Base-by-base conservation (phyloP, 2,797 vertebrate genomes). In the Hozukius guyotensis region DNA sequence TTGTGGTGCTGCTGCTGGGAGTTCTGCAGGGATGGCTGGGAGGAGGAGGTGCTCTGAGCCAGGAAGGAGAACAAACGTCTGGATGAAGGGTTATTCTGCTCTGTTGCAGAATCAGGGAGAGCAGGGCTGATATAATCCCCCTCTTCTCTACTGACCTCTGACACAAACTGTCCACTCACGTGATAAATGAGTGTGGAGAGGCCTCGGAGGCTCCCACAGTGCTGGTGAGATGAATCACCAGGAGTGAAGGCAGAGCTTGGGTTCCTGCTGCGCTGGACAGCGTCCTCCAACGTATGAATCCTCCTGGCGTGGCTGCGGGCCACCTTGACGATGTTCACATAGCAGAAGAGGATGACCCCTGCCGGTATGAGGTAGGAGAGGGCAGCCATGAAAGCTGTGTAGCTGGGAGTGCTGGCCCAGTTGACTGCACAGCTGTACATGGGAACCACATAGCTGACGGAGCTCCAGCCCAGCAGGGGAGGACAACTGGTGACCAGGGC, bases 391-490 rank as follows among this genome's bases (percentile, higher is more conserved):
- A 95, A 93, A 6, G 87, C 83, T 0, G 95, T 95, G 93, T 97
- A 97, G 90, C 96, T 94, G 56, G 94, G 94, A 74, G 95, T 96
- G 82, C 78, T 90, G 63, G 94, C 81, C 96, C 95, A 96, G 83
- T 94, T 94, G 38, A 96, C 93, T 0, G 92, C 90, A 59, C 96
- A 97, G 89, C 87, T 96, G 90, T 93, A 96, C 93, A 95, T 94
- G n/a, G 96, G 93, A 4, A 14, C 77, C 62, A 95, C 87, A 6
- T 95, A 97, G 57, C 73, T 91, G 55, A 97, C 34, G 3, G 90
- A 92, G 83, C 96, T 91, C 96, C 96, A 97, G 78, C 96, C 96
- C 49, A 97, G 88, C 34, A 97, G 91, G 5, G 96, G 96, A 8
- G 96, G 96, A 72, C 90, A 95, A 72, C 96, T 96, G 87, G 94